Percentiles rank a stretch among this genome's conserved stretches.
Conservation (phyloP, 1,140 invertebrate genomes). For the Ostrea edulis region DNA sequence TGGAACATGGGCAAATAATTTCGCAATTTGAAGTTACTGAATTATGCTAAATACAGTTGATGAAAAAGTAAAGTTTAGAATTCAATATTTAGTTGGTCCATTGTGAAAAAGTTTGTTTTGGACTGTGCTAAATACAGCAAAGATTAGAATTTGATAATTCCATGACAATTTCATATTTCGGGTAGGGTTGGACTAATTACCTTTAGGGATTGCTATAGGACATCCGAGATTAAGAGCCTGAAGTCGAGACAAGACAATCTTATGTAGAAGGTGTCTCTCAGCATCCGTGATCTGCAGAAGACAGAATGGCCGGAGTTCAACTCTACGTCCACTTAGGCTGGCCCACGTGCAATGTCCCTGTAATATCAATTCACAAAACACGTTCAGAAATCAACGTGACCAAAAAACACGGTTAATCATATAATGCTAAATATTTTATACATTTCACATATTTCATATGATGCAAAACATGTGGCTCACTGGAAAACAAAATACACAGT, state of each 20-base stretch:
- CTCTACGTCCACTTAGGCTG: constrained; percentile 87
- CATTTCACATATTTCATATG: background rate
- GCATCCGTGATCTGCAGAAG: constrained; percentile 89
- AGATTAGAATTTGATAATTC: no score
- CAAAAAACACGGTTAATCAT: background rate
- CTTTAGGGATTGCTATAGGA: constrained; percentile 85
- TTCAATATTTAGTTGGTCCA: no score
- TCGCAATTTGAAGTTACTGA: no score
- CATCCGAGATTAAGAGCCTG: constrained; percentile 92
- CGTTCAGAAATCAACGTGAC: background rate
- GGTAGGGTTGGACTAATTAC: constrained; percentile 77
- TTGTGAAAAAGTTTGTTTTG: no score
- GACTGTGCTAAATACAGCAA: no score
- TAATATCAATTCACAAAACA: constrained; percentile 54
- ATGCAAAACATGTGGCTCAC: background rate
- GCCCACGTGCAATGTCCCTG: constrained; percentile 92
- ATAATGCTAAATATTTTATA: background rate
- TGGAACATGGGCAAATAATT: no score
- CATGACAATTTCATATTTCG: no score
- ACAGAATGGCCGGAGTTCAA: constrained; percentile 86
- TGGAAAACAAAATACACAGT: background rate
- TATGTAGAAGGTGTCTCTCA: constrained; percentile 89
- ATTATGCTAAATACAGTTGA: no score
- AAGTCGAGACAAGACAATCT: constrained; percentile 91
- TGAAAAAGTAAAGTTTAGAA: no score